Conservation (phyloP, 1,140 invertebrate species). For the Berghia stephanieae region DNA sequence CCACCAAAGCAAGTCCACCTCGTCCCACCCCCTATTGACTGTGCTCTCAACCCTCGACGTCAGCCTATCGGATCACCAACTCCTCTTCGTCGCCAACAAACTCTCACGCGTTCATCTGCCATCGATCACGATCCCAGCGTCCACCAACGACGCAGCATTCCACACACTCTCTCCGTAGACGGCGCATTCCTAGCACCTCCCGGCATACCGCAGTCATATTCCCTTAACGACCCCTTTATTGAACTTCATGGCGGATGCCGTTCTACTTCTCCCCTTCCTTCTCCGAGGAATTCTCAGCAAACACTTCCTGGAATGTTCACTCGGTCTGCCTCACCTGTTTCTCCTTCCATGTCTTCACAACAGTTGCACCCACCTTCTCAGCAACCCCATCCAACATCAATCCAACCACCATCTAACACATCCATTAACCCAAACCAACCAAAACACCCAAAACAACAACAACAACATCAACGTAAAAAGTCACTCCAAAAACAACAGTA, state of each 20-base stretch:
- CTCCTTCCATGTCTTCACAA: too few relatives aligned
- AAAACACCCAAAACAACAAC: too few relatives aligned
- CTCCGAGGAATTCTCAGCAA: conserved; percentile 29
- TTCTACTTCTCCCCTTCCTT: conserved; percentile 26
- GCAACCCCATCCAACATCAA: too few relatives aligned
- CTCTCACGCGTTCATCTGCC: too few relatives aligned
- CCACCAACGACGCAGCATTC: conserved; percentile 28
- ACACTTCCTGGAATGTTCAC: conserved; percentile 32
- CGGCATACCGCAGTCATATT: not conserved
- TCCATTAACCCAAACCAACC: too few relatives aligned
- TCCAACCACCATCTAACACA: too few relatives aligned
- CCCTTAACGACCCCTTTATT: conserved; percentile 28
- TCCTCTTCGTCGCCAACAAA: too few relatives aligned
- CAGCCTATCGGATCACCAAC: conserved; percentile 25
- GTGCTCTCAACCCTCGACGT: not conserved
- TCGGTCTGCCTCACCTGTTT: conserved; percentile 16
- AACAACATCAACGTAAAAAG: too few relatives aligned
- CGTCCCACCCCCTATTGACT: not conserved
- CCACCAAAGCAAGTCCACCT: conserved; percentile 16
- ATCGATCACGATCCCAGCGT: too few relatives aligned
- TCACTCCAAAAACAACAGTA: too few relatives aligned
- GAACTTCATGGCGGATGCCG: conserved; percentile 27
- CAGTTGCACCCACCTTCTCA: too few relatives aligned
- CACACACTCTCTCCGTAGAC: conserved; percentile 33
- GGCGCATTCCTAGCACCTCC: conserved; percentile 27